Evolutionary conservation across 1,140 invertebrate species (phyloP).

Genomic region (Lordiphosa clarofinis): DNA sequence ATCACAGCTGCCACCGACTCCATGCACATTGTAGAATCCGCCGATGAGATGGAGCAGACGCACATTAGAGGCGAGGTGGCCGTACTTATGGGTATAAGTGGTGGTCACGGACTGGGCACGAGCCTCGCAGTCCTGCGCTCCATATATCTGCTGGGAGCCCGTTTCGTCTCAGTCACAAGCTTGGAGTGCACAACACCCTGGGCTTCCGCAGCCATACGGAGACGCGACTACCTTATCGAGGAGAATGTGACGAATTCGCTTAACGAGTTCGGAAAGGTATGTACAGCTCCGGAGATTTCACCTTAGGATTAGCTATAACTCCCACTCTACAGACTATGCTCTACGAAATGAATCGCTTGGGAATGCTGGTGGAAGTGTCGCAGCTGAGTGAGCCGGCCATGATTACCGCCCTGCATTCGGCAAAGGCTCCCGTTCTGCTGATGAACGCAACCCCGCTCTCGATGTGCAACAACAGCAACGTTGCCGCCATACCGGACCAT

Average conservation of each 20-base stretch:
- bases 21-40: constrained; percentile 75
- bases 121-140: constrained; percentile 86
- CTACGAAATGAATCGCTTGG: constrained; percentile 85
- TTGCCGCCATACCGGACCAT: constrained; percentile 85
- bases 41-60: constrained; percentile 83
- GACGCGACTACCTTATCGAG: constrained; percentile 66
- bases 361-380: constrained; percentile 90
- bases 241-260: constrained; percentile 78
- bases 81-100: constrained; percentile 86
- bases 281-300: not conserved
- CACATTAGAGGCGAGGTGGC: constrained; percentile 84
- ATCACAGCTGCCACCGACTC: constrained; percentile 81
- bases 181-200: constrained; percentile 87
- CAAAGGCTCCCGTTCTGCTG: constrained; percentile 88
- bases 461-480: constrained; percentile 86
- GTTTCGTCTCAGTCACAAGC: constrained; percentile 88
- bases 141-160: constrained; percentile 86
- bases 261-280: constrained; percentile 80
- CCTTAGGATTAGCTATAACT: not conserved
- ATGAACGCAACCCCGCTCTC: constrained; percentile 87
- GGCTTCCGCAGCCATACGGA: constrained; percentile 78
- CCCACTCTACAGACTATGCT: constrained; percentile 82
- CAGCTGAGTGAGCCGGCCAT: constrained; percentile 88
- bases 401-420: constrained; percentile 84
- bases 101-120: constrained; percentile 87